Evolutionary conservation across 2,888 invertebrate genomes (phyloP), one percentile per base, ranked within the genome.

Genomic region (Heteromurus nitidus): DNA sequence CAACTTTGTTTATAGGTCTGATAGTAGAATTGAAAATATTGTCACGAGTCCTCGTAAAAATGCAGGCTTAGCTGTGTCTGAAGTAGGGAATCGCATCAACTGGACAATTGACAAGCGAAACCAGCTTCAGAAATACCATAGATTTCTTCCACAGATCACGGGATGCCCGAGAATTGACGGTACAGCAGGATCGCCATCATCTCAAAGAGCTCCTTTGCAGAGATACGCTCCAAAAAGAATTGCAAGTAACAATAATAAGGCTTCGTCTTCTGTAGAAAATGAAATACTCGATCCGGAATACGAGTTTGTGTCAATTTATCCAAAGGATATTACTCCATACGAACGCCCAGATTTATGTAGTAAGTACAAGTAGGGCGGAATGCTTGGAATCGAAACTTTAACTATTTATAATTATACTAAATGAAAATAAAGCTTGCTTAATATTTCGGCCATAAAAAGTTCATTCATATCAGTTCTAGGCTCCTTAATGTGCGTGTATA

Each of bases 41-140:
- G 77, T 77, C 16, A 77, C 77, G 0, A 11, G 50, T n/a, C 77
- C 77, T n/a, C 13, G 9, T 7, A 28, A 77, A 9, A 60, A 62
- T 53, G 69, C 69, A 7, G 77, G 77, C n/a, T 44, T 77, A 13
- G 9, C 36, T 1, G 77, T 77, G n/a, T 77, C 77, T 0, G 77
- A 77, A 62, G 77, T 69, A 13, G 68, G 62, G 7, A 76, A 42
- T 24, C 44, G 28, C 0, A 76, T 60, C 9, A 47, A 68, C n/a
- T 76, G 76, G 76, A 60, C 76, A 3, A 47, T 76, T 11, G 42
- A 31, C 3, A 76, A 30, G n/a, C 22, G 76, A 60, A 58, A 60
- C 5, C 58, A 60, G 18, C 20, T 76, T 7, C 50, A 76, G 47
- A 20, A 31, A 11, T 60, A 31, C 44, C 76, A 76, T 30, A 31